Percentiles rank a stretch among this genome's conserved stretches.
Conservation (phyloP, 2,113 vertebrate genomes). For the Saccopteryx bilineata region DNA sequence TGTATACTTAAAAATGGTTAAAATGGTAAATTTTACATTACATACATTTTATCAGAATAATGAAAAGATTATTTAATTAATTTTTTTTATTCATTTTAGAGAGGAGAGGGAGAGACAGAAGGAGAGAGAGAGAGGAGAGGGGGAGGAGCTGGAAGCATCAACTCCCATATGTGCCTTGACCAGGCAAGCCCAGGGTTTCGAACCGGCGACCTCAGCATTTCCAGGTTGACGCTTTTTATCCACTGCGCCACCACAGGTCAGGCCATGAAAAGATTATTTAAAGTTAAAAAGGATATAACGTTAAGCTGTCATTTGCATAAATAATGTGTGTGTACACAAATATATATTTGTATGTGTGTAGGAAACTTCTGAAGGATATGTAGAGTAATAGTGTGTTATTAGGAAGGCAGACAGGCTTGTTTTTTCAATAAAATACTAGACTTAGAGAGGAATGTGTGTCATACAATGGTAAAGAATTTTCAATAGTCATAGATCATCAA, state of each 20-base stretch:
- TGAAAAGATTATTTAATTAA: neutral
- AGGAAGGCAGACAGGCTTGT: neutral
- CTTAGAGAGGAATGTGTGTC: neutral
- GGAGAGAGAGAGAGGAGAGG: too few relatives aligned
- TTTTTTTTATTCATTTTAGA: too few relatives aligned
- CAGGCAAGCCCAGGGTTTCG: too few relatives aligned
- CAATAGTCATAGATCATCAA: neutral
- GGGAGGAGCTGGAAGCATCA: too few relatives aligned
- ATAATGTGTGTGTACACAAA: neutral
- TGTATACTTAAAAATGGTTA: neutral
- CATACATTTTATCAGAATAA: neutral
- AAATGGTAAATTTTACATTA: neutral
- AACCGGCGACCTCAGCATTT: too few relatives aligned
- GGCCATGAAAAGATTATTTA: neutral
- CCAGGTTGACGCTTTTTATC: too few relatives aligned
- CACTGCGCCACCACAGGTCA: too few relatives aligned
- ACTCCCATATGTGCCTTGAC: too few relatives aligned
- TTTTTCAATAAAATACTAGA: neutral
- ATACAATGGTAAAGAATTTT: neutral
- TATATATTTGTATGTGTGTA: neutral
- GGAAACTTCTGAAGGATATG: neutral
- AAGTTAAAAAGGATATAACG: neutral
- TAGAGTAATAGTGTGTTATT: neutral
- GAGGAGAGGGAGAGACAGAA: too few relatives aligned
- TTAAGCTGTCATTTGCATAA: neutral